Evolutionary conservation across 2,797 vertebrate genomes (phyloP).

Genomic region (Clangula hyemalis): DNA sequence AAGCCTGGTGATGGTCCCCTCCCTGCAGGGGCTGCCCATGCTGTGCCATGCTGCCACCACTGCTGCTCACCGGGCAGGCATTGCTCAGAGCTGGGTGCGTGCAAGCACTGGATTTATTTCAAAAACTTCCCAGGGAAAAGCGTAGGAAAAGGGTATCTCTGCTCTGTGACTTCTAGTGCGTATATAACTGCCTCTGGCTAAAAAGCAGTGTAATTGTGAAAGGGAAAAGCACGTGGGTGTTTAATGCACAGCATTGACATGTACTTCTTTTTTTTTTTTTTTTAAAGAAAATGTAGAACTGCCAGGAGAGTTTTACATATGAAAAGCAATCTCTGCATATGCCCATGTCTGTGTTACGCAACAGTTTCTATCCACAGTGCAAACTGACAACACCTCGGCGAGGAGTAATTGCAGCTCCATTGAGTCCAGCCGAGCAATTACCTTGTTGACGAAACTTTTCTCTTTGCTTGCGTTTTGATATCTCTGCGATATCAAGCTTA

Average conservation of each 20-base stretch:
- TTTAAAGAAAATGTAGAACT: background rate
- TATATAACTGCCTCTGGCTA: background rate
- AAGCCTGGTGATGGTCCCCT: too few relatives aligned
- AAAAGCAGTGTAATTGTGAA: background rate
- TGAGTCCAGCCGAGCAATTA: conserved; percentile 50
- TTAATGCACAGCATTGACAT: conserved; percentile 18
- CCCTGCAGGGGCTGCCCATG: background rate
- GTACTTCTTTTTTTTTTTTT: conserved; percentile 20
- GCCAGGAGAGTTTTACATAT: conserved; percentile 26
- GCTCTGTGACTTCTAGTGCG: background rate
- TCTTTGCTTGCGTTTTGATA: conserved; percentile 17
- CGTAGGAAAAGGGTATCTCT: background rate
- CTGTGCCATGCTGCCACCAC: too few relatives aligned
- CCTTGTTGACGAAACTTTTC: conserved; percentile 48
- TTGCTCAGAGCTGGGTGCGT: rapidly evolving
- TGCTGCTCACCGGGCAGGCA: background rate
- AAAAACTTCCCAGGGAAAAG: background rate
- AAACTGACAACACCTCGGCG: conserved; percentile 20
- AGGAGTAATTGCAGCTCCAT: conserved; percentile 10
- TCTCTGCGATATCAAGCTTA: background rate
- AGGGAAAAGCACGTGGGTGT: background rate
- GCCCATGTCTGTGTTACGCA: conserved; percentile 14
- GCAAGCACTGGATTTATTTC: rapidly evolving
- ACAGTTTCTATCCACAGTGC: background rate
- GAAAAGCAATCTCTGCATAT: conserved; percentile 31